Percentiles rank a stretch among this genome's conserved stretches.
Conservation (phyloP, 1,140 invertebrate genomes). For the Achatina immaculata region DNA sequence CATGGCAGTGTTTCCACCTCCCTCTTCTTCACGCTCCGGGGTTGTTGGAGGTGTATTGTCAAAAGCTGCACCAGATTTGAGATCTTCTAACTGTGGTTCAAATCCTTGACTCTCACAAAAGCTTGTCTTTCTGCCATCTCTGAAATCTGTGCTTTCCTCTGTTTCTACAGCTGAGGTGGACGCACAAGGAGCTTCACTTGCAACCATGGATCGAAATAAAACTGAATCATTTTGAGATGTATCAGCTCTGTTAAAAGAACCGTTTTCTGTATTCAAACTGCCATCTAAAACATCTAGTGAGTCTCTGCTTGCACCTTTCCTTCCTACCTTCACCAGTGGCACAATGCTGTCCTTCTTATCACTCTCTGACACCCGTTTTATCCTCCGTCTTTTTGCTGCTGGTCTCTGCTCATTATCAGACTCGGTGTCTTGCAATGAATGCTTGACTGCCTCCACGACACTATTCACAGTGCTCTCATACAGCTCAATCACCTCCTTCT, state of each 20-base stretch:
- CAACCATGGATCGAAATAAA: neutral
- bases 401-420: constrained; percentile 21
- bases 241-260: neutral
- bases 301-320: neutral
- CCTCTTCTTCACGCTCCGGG: constrained; percentile 74
- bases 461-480: constrained; percentile 45
- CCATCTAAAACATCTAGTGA: constrained; percentile 31
- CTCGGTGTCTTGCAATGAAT: constrained; percentile 30
- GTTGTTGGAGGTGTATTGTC: constrained; percentile 87
- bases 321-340: neutral
- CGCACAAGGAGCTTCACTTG: constrained; percentile 13
- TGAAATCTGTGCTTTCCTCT: neutral
- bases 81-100: constrained; percentile 39
- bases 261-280: neutral
- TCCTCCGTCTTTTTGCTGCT: constrained; percentile 29
- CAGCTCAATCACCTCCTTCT: constrained; percentile 42
- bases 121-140: constrained; percentile 73
- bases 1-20: constrained; percentile 13
- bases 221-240: neutral
- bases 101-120: constrained; percentile 30
- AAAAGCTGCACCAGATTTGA: constrained; percentile 64
- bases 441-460: constrained; percentile 41
- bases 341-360: constrained; percentile 35
- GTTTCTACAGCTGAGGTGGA: neutral
- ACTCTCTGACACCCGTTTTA: constrained; percentile 39